Conservation (phyloP, 2,113 vertebrate genomes). For the Dermatemys mawii region DNA sequence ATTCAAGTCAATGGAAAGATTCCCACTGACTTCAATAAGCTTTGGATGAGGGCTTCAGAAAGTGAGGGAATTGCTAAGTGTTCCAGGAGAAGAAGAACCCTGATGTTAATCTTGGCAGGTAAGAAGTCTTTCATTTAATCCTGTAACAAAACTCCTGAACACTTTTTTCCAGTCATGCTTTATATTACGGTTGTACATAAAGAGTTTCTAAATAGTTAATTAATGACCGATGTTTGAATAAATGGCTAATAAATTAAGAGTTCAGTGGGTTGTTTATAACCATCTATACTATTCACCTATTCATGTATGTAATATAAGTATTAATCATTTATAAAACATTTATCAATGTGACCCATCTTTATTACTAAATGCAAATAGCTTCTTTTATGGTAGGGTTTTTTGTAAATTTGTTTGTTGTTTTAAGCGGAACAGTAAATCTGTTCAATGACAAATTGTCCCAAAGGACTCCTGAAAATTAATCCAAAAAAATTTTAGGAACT, state of each 20-base stretch:
- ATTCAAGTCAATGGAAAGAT: not conserved
- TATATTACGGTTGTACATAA: not conserved
- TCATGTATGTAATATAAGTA: not conserved
- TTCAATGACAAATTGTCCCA: not conserved
- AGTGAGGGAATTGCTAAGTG: not conserved
- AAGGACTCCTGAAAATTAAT: not conserved
- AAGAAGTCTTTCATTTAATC: accelerated
- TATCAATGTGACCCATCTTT: not conserved
- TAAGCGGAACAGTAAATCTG: not conserved
- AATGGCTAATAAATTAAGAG: not conserved
- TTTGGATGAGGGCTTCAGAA: not conserved
- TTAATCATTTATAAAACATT: not conserved
- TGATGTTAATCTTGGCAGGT: not conserved
- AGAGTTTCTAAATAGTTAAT: not conserved
- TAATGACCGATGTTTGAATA: not conserved
- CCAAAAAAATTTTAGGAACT: not conserved
- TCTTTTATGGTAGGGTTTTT: not conserved
- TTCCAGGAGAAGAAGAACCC: not conserved
- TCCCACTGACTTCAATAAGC: not conserved
- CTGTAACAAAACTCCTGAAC: not conserved
- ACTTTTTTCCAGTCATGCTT: not conserved
- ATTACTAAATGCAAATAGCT: not conserved
- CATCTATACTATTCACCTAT: not conserved
- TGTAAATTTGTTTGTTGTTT: not conserved
- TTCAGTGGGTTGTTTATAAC: not conserved